Evolutionary conservation across 2,113 vertebrate species (phyloP), one percentile per base, ranked within the genome.

Genomic region (Hystrix brachyura): DNA sequence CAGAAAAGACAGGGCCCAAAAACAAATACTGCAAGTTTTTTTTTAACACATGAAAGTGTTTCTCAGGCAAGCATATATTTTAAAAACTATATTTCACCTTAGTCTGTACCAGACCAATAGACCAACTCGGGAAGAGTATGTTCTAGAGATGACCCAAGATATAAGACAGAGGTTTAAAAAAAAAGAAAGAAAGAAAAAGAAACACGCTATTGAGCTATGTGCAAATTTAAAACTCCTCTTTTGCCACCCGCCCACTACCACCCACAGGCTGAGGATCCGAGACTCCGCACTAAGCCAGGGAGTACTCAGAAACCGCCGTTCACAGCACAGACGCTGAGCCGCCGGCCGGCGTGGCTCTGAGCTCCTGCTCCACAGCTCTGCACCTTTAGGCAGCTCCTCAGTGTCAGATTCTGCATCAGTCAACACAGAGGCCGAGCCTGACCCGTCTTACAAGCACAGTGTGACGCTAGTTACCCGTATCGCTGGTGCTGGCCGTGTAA

Each of bases 141-240:
- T 53, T 59, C 79, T 79, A 93, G 69, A 95, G 92, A 85, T 72
- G 29, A 91, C 4, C 48, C 74, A 86, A 55, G 38, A 71, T 55
- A 12, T 8, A 82, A 83, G 71, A 17, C 6, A 29, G 19, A 72
- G 67, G 51, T 21, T 2, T 15, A 19, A 53, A 53, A 53, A 9
- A 18, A 69, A n/a, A 38, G 34, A n/a, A 19, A 29, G 62, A 29
- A 29, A 53, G 27, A 88, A 43, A 32, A 57, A 48, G 72, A 23
- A 15, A 18, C 74, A 94, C 0, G 1, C 3, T 34, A n/a, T 12
- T 34, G 48, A 72, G 46, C 48, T 60, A 21, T n/a, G 62, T 83
- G 53, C 23, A 93, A 67, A 95, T 19, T 86, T 53, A 4, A 48
- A 74, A 34, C 1, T 29, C 23, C 51, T 43, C 18, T 25, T 74